Evolutionary conservation across 2,113 vertebrate genomes (phyloP).

Genomic region (Phaethornis superciliosus): DNA sequence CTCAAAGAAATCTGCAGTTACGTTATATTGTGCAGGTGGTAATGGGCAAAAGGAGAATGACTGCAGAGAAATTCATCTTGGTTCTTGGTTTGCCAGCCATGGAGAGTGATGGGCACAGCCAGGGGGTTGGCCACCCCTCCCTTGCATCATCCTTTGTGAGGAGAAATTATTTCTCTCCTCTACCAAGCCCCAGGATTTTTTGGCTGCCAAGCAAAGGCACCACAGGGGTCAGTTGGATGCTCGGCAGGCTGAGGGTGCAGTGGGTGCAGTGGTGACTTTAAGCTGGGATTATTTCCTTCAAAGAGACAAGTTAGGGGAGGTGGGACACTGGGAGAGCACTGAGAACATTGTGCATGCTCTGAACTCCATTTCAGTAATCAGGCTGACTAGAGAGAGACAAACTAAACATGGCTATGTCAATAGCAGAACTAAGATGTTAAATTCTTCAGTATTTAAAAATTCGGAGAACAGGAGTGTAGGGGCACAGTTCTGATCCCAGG

Average conservation of each 20-base stretch:
- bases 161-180: fast-evolving
- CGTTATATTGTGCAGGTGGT: neutral
- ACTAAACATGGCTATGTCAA: neutral
- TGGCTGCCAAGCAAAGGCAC: neutral
- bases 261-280: neutral
- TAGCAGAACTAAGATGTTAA: neutral
- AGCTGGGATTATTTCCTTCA: neutral
- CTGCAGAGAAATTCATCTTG: neutral
- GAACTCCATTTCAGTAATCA: too few relatives aligned
- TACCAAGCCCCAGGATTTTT: neutral
- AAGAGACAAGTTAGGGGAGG: neutral
- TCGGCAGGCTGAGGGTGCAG: neutral
- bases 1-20: neutral
- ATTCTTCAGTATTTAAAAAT: neutral
- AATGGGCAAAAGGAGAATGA: constrained; percentile 12
- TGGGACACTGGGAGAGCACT: neutral
- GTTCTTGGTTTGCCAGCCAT: neutral
- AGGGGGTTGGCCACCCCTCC: neutral
- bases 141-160: neutral
- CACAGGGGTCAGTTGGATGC: neutral
- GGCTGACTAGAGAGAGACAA: neutral
- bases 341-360: fast-evolving
- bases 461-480: fast-evolving
- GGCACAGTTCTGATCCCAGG: fast-evolving
- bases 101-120: neutral